Conservation (phyloP, 1,140 invertebrate genomes). For the Megalonaias nervosa region DNA sequence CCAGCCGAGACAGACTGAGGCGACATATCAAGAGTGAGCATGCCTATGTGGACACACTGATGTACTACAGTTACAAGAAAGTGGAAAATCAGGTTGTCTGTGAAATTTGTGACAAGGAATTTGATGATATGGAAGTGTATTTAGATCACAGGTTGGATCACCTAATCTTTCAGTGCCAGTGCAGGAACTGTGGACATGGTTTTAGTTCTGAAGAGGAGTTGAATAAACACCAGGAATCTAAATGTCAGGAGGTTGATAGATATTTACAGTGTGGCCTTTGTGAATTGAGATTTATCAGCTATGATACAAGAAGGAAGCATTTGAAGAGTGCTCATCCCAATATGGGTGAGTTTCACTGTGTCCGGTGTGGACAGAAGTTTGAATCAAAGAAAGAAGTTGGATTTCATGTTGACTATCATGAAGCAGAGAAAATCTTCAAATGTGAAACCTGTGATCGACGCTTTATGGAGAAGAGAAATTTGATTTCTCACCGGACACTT, state of each 20-base stretch:
- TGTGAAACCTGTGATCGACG: conserved; percentile 19
- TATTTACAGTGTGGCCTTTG: conserved; percentile 24
- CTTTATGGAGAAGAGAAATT: conserved; percentile 31
- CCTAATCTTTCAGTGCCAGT: conserved; percentile 13
- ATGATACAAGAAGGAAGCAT: conserved; percentile 25
- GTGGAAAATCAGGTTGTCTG: conserved; percentile 13
- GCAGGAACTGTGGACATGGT: conserved; percentile 24
- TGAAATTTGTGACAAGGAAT: conserved; percentile 26
- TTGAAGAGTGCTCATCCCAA: conserved; percentile 11
- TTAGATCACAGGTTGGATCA: conserved; percentile 17
- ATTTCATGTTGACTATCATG: conserved; percentile 9
- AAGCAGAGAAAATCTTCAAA: conserved; percentile 17
- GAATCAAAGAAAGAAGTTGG: background rate
- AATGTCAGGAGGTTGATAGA: background rate
- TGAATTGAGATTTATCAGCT: conserved; percentile 17
- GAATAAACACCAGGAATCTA: background rate
- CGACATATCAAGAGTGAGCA: conserved; percentile 24
- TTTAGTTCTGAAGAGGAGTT: conserved; percentile 6
- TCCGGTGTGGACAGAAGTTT: conserved; percentile 19
- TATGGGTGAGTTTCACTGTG: conserved; percentile 15
- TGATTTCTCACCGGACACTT: conserved; percentile 21
- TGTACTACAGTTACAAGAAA: conserved; percentile 18
- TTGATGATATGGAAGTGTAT: conserved; percentile 27
- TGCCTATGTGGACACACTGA: conserved; percentile 13
- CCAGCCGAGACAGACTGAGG: conserved; percentile 17